Base-by-base conservation (phyloP, 2,888 invertebrate species). In the Macaria liturata region DNA sequence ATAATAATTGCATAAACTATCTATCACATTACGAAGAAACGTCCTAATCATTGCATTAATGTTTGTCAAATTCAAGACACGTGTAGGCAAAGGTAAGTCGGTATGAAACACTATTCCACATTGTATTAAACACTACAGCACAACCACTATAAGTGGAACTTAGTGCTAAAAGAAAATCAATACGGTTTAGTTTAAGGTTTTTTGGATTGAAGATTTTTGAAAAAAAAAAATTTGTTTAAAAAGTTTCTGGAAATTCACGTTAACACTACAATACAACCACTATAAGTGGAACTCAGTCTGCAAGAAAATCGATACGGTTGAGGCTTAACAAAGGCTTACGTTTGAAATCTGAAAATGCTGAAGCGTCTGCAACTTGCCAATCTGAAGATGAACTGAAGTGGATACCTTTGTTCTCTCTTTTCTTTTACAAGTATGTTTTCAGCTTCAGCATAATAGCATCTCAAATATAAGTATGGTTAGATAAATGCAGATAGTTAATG, bases 71-170 rank as follows among this genome's bases (percentile, higher is more conserved):
- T 68, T 53, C 59, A 42, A 57, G 40, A 54, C 71, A 66, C 64
- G 69, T 70, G 65, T 46, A 68, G 42, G 42, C 42, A 42, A 70
- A 71, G 62, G 69, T 72, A 73, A 74, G 72, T 72, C 58, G 56
- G 46, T 57, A 48, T 54, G 46, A 5, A 48, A 47, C 55, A 40
- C 20, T 20, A 1, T 56, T 37, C 7, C 37, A 37, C 34, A 7
- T 8, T 40, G n/a, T 40, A 40, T 40, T 40, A 6, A 4, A n/a
- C 8, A 40, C 5, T 40, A 40, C 40, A 40, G 42, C 4, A 5
- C 5, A 9, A 42, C 42, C 1, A n/a, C n/a, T 42, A n/a, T 42
- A 42, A 42, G 8, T 4, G 9, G 6, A 4, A 42, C 42, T 4
- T 42, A 2, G 39, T 39, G 5, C 8, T 8, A 3, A 1, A 39